Base-by-base conservation (phyloP, 2,113 vertebrate genomes). In the Halcyon senegalensis region DNA sequence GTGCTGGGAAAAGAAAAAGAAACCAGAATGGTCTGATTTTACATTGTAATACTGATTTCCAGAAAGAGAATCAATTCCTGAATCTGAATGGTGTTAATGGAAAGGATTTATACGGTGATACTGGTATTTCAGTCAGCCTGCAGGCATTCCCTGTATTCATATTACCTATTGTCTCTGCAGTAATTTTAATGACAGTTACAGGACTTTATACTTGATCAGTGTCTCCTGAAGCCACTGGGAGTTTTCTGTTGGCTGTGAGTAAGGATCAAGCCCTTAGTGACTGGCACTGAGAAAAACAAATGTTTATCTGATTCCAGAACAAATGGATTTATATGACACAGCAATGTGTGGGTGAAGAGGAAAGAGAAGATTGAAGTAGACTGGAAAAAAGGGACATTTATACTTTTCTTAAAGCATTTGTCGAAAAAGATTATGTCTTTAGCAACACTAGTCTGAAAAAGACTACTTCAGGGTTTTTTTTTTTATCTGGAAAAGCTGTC, bases 361-460 rank as follows among this genome's bases (percentile, higher is more conserved):
- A 93, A 53, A 23, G 56, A 60, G 50, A 89, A 85, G 84, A 92
- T 87, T 79, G 73, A 93, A 93, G 69, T 48, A 43, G 80, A 62
- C 80, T 90, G 76, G 51, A 53, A 82, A 89, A 94, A 81, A 64
- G 82, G 53, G 53, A 82, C 58, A 82, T 92, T 95, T 93, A 76
- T 76, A 87, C 67, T 87, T 95, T 92, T 73, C 76, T 84, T 84
- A 79, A 91, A 95, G 62, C 86, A 84, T 90, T 94, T 95, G 86
- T 94, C 95, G 87, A 79, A 96, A 56, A 53, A 72, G 88, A 89
- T 96, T 89, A 91, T 91, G 83, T 89, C 86, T 92, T 95, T 64
- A 66, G 58, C 44, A 75, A 56, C 35, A 51, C 28, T 39, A 46
- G 43, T 92, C 83, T 84, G 73, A 82, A 89, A 95, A 89, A 84